Percentiles rank a stretch among this genome's conserved stretches.
These are phyloP conservation scores for Malacoraja senta DNA, from an alignment of 2,797 vertebrate species.

Conservation along the genomic window DNA sequence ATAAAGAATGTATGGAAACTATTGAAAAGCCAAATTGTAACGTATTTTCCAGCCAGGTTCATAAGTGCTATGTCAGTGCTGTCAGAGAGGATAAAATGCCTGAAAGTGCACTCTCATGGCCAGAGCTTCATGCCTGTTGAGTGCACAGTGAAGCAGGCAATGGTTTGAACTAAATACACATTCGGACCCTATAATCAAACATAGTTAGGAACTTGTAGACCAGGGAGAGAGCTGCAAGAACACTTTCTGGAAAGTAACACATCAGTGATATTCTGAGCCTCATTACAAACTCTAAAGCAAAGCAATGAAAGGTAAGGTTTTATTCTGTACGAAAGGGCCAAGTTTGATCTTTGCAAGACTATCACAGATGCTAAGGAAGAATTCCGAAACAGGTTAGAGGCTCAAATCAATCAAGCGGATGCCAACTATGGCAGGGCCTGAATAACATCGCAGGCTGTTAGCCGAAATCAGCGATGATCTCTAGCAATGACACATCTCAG, in stretches of 20 bases:
- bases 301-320: background rate
- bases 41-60: background rate
- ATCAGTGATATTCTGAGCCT: conserved; percentile 15
- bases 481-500: too few species aligned
- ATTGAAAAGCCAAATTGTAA: conserved; percentile 1
- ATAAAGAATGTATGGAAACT: background rate
- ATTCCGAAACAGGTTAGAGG: too few species aligned
- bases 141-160: conserved; percentile 11
- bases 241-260: conserved; percentile 6
- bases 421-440: too few species aligned
- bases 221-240: background rate
- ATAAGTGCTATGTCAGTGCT: background rate
- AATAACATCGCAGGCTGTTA: too few species aligned
- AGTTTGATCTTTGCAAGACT: too few species aligned
- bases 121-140: conserved; percentile 14
- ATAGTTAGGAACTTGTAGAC: background rate
- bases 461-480: too few species aligned
- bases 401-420: too few species aligned
- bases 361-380: too few species aligned
- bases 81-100: conserved; percentile 23
- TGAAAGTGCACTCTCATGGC: conserved; percentile 20
- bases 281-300: background rate
- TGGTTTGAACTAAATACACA: conserved; percentile 21
- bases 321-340: background rate
- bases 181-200: conserved; percentile 17